These are phyloP conservation scores for Elmis aenea DNA, from an alignment of 2,888 invertebrate genomes.

Conservation along the genomic window DNA sequence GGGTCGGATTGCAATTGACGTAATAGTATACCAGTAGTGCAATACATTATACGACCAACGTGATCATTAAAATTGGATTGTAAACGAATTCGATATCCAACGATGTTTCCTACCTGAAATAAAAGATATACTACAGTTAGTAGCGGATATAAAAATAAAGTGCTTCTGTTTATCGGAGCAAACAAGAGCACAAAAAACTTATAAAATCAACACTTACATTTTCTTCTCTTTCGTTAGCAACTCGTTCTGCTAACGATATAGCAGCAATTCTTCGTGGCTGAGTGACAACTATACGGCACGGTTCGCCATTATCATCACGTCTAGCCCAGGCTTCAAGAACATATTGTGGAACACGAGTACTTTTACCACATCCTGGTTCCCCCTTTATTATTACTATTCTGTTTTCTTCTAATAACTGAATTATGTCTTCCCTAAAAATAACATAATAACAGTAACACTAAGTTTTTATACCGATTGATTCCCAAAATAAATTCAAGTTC, in stretches of 20 bases:
- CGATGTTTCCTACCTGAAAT: constrained; percentile 54
- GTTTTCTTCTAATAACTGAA: constrained; percentile 48
- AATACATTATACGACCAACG: constrained; percentile 60
- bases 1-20: constrained; percentile 46
- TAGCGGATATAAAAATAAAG: too few species aligned
- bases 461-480: background rate
- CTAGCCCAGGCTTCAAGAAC: constrained; percentile 51
- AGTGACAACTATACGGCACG: constrained; percentile 57
- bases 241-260: constrained; percentile 59
- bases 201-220: constrained; percentile 45
- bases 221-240: constrained; percentile 60
- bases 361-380: constrained; percentile 71
- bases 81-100: constrained; percentile 65
- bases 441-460: constrained; percentile 4
- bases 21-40: constrained; percentile 58
- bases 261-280: constrained; percentile 68
- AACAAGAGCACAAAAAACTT: too few species aligned
- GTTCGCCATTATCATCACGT: constrained; percentile 37
- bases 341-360: constrained; percentile 64
- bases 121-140: background rate
- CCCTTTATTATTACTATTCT: constrained; percentile 60
- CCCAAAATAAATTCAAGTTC: background rate
- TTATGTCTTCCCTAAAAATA: constrained; percentile 49
- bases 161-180: too few species aligned
- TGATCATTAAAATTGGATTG: constrained; percentile 50